Conservation (phyloP, 2,797 vertebrate genomes). For the Chrysocyon brachyurus region DNA sequence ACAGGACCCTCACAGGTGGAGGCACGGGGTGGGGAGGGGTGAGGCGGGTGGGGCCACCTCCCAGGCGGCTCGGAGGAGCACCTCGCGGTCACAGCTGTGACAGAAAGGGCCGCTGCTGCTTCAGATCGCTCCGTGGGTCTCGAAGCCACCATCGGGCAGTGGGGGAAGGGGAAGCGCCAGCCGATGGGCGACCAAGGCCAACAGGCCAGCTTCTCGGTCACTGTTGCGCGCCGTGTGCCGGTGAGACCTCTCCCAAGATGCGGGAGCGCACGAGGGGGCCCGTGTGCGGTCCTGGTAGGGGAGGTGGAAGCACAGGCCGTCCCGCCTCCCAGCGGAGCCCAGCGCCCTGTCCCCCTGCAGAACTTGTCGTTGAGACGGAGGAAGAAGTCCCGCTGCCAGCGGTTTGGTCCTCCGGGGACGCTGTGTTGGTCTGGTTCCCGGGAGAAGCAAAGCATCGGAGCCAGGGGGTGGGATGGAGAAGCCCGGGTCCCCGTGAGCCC, state of each 20-base stretch:
- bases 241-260: rapidly evolving
- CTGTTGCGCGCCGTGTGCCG: rapidly evolving
- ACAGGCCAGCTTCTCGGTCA: rapidly evolving
- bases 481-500: rapidly evolving
- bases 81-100: not conserved
- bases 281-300: rapidly evolving
- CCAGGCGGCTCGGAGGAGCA: too few species aligned
- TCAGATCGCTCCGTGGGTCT: not conserved
- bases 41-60: not conserved
- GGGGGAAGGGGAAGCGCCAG: rapidly evolving
- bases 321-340: not conserved
- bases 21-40: not conserved
- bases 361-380: rapidly evolving
- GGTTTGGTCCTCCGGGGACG: rapidly evolving
- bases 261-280: rapidly evolving
- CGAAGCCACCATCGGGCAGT: rapidly evolving
- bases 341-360: rapidly evolving
- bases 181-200: rapidly evolving
- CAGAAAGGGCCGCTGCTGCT: not conserved
- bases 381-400: not conserved
- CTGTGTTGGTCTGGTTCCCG: rapidly evolving
- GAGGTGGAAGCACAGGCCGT: rapidly evolving
- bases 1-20: not conserved
- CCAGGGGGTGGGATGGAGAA: too few species aligned
- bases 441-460: rapidly evolving